phyloP scores from a whole-genome alignment of 1,140 invertebrate species.

The Oncopeltus fasciatus region DNA sequence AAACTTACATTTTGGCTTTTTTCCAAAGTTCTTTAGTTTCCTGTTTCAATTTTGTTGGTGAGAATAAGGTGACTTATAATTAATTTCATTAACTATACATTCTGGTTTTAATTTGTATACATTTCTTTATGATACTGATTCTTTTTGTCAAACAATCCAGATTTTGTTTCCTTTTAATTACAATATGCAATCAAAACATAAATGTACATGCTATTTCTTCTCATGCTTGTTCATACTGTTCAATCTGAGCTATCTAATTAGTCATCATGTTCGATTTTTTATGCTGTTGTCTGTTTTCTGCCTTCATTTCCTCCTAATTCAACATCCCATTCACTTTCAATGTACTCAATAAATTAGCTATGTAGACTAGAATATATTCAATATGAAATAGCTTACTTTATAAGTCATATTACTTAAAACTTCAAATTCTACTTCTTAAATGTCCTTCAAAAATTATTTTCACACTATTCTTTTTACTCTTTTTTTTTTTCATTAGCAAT shows the following conservation, averaged over 20 bases:
- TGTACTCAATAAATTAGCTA: too few species aligned
- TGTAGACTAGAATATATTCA: too few species aligned
- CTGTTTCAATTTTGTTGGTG: constrained; percentile 14
- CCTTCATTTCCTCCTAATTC: too few species aligned
- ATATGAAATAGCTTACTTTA: too few species aligned
- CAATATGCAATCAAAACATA: not conserved
- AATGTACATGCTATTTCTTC: not conserved
- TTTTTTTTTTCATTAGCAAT: not conserved
- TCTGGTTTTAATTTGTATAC: not conserved
- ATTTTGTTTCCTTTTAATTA: not conserved
- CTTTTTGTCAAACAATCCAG: not conserved
- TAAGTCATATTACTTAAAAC: too few species aligned
- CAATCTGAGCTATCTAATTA: not conserved
- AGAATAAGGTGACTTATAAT: constrained; percentile 12
- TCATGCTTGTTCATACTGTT: not conserved
- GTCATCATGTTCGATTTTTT: too few species aligned
- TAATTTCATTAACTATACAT: not conserved
- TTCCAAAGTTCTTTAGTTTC: constrained; percentile 14
- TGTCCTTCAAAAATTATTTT: too few species aligned
- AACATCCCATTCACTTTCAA: too few species aligned
- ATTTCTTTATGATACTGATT: not conserved
- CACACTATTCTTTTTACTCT: too few species aligned
- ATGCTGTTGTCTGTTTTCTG: too few species aligned
- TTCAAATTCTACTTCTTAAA: too few species aligned
- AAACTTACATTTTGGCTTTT: constrained; percentile 5